Evolutionary conservation across 2,113 vertebrate genomes (phyloP).

Genomic region (Varanus komodoensis): DNA sequence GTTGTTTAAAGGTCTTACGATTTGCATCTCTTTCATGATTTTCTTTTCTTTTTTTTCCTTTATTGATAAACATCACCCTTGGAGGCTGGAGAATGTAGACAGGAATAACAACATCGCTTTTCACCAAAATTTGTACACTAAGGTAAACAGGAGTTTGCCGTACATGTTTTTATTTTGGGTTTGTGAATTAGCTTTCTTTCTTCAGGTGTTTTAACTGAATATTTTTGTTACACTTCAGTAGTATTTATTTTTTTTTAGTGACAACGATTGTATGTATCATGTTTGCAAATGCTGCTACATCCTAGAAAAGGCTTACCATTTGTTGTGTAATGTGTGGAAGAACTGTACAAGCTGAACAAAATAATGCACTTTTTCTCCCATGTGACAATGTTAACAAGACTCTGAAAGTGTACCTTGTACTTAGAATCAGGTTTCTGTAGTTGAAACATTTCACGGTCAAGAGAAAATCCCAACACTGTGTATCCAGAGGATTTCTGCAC

Average conservation of each 20-base stretch:
- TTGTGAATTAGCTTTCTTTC: conserved; percentile 77
- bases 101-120: conserved; percentile 83
- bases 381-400: conserved; percentile 69
- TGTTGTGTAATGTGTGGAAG: conserved; percentile 76
- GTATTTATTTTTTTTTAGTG: conserved; percentile 85
- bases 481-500: conserved; percentile 60
- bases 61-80: conserved; percentile 82
- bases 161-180: conserved; percentile 71
- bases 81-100: conserved; percentile 96
- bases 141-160: conserved; percentile 81
- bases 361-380: conserved; percentile 79
- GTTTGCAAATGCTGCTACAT: conserved; percentile 79
- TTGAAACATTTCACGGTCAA: conserved; percentile 62
- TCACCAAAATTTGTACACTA: conserved; percentile 80
- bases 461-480: conserved; percentile 52
- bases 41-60: conserved; percentile 80
- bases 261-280: conserved; percentile 78
- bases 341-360: conserved; percentile 77
- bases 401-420: conserved; percentile 73
- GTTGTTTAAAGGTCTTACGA: conserved; percentile 68
- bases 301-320: conserved; percentile 76
- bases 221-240: conserved; percentile 78
- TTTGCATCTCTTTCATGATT: conserved; percentile 76
- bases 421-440: conserved; percentile 70
- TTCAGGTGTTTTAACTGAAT: conserved; percentile 74